Evolutionary conservation across 2,888 invertebrate species (phyloP), one percentile per base, ranked within the genome.

Genomic region (Philereme vetulata): DNA sequence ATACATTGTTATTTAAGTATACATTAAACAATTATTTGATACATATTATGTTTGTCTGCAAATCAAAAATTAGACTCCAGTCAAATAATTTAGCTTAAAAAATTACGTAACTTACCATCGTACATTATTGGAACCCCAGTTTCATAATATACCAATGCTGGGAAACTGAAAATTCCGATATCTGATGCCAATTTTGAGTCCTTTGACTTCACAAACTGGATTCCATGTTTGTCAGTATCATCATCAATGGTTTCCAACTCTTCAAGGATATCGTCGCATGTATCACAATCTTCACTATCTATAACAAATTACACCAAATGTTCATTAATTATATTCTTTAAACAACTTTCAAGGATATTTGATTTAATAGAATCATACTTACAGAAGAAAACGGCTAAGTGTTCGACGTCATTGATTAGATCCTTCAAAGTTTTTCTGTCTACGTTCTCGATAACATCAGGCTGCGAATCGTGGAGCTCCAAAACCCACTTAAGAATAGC

Each of bases 81-180:
- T 36, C 45, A 54, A 40, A 59, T 53, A 56, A 38, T 50, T 52
- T 32, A 61, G 42, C 51, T 50, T 46, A 53, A 60, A 65, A 54
- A 64, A 50, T 56, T 43, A 36, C 43, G 38, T 43, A 42, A 85
- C 96, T 96, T 94, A 98, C 98, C 98, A 93, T 97, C 97, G 88
- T 97, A 98, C 96, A 97, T 97, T 80, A 97, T 97, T 75, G 98
- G 98, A 72, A 97, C 97, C 69, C 97, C 97, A 62, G 97, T 97
- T 91, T 98, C 97, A 81, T 98, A 98, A 87, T 97, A 98, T 53
- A 98, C 97, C 73, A 98, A 92, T 63, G 97, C 97, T 66, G 98
- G 98, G 82, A 98, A 97, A 78, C 97, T 96, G 89, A 97, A 97
- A 80, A 98, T 97, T 68, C 98, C 97, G 77, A 98, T 96, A 88